Evolutionary conservation across 2,113 vertebrate genomes (phyloP).

Genomic region (Elephas maximus): DNA sequence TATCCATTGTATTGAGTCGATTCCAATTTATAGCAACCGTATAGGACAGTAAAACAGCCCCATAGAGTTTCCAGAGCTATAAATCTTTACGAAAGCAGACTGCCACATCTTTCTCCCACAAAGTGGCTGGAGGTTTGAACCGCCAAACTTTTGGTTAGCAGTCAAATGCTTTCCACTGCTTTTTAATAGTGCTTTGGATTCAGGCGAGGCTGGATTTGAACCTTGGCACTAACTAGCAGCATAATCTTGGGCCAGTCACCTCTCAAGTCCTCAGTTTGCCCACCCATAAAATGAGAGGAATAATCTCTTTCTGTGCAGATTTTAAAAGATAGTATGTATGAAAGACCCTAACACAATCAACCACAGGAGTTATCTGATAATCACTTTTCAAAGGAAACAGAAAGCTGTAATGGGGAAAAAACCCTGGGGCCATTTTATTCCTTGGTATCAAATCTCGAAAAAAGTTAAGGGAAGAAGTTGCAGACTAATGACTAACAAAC

Average conservation of each 20-base stretch:
- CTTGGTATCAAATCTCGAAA: not conserved
- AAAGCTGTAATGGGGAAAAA: not conserved
- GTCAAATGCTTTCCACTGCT: not conserved
- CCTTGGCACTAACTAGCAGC: not conserved
- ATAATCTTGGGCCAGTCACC: not conserved
- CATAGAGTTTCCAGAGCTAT: too few relatives aligned
- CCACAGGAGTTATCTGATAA: not conserved
- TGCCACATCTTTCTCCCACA: too few relatives aligned
- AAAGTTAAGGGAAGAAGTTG: constrained; percentile 21
- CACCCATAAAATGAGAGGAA: not conserved
- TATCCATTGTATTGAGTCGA: too few relatives aligned
- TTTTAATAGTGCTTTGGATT: not conserved
- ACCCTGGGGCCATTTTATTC: not conserved
- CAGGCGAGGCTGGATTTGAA: not conserved
- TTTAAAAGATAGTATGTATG: not conserved
- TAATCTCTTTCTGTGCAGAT: not conserved
- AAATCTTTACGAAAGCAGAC: too few relatives aligned
- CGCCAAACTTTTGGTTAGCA: not conserved
- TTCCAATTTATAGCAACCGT: too few relatives aligned
- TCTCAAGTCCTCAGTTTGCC: not conserved
- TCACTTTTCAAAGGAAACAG: constrained; percentile 7
- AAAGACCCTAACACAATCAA: not conserved
- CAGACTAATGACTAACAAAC: not conserved
- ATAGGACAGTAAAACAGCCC: too few relatives aligned
- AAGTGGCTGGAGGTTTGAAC: not conserved